A percentile compares a stretch with the other conserved stretches of the same genome.
These are phyloP conservation scores for Olivierus martensii DNA, from an alignment of 1,140 invertebrate genomes.

Conservation along the genomic window DNA sequence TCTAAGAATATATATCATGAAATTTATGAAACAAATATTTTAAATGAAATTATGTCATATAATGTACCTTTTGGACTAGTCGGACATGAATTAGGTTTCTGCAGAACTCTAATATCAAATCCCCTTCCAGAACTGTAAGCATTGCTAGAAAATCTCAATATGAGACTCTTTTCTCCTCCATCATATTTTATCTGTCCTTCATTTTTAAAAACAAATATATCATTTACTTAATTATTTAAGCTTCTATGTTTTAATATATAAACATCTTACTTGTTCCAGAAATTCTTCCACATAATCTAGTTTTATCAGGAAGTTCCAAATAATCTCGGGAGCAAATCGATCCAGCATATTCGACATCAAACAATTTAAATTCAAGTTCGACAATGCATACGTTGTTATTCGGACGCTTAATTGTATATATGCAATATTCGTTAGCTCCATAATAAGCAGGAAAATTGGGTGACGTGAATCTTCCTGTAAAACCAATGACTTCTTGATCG, in stretches of 20 bases:
- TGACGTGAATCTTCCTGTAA: slow-evolving; percentile 16
- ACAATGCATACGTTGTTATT: slow-evolving; percentile 16
- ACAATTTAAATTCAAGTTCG: slow-evolving; percentile 20
- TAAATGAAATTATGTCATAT: too few species aligned
- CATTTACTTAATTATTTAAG: too few species aligned
- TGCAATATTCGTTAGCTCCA: slow-evolving; percentile 12
- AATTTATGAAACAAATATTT: too few species aligned
- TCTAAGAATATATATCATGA: neutral
- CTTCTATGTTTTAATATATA: neutral
- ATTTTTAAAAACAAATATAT: too few species aligned
- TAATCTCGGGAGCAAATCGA: slow-evolving; percentile 17
- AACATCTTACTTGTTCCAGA: slow-evolving; percentile 8
- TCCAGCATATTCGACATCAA: slow-evolving; percentile 18
- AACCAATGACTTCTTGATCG: slow-evolving; percentile 10
- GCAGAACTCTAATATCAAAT: slow-evolving; percentile 19
- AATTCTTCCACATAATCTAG: slow-evolving; percentile 15
- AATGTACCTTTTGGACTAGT: too few species aligned
- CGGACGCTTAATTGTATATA: slow-evolving; percentile 15
- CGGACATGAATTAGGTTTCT: slow-evolving; percentile 12
- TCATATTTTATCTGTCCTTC: too few species aligned
- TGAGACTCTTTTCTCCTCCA: neutral
- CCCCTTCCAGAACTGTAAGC: slow-evolving; percentile 12
- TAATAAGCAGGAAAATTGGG: slow-evolving; percentile 19
- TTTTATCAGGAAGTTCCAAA: slow-evolving; percentile 18
- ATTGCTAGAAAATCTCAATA: slow-evolving; percentile 18